Conservation (phyloP, 2,888 invertebrate species). For the Scelioninae gen. 2 region DNA sequence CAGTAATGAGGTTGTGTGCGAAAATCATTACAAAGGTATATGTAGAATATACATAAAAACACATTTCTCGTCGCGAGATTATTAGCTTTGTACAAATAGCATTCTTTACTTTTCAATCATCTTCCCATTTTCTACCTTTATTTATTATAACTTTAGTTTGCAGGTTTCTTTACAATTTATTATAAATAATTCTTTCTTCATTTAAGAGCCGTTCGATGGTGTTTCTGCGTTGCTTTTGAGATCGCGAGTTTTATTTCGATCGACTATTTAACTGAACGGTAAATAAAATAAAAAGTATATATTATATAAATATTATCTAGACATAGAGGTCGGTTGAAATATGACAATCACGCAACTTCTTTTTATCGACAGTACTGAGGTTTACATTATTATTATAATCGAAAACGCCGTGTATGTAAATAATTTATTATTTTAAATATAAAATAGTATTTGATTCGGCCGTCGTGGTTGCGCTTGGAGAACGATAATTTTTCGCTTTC, state of each 20-base stretch:
- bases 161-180: conserved; percentile 27
- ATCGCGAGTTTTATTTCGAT: conserved; percentile 58
- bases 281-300: conserved; percentile 27
- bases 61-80: conserved; percentile 36
- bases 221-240: conserved; percentile 46
- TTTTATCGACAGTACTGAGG: conserved; percentile 70
- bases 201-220: conserved; percentile 30
- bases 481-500: conserved; percentile 4
- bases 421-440: conserved; percentile 73
- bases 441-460: conserved; percentile 63
- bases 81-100: conserved; percentile 53
- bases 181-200: conserved; percentile 14
- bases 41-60: conserved; percentile 15
- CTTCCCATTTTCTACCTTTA: conserved; percentile 48
- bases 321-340: conserved; percentile 63
- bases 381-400: conserved; percentile 61
- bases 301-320: conserved; percentile 23
- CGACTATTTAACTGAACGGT: conserved; percentile 40
- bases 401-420: conserved; percentile 68
- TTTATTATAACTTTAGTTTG: conserved; percentile 49
- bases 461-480: conserved; percentile 56
- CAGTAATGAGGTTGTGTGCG: conserved; percentile 67
- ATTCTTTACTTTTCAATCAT: conserved; percentile 28
- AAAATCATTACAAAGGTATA: conserved; percentile 60
- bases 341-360: conserved; percentile 70